Percentiles rank a stretch among this genome's conserved stretches.
These are phyloP conservation scores for Epizoanthus illoricatus DNA, from an alignment of 92 coral and sea anemone species.

Conservation along the genomic window DNA sequence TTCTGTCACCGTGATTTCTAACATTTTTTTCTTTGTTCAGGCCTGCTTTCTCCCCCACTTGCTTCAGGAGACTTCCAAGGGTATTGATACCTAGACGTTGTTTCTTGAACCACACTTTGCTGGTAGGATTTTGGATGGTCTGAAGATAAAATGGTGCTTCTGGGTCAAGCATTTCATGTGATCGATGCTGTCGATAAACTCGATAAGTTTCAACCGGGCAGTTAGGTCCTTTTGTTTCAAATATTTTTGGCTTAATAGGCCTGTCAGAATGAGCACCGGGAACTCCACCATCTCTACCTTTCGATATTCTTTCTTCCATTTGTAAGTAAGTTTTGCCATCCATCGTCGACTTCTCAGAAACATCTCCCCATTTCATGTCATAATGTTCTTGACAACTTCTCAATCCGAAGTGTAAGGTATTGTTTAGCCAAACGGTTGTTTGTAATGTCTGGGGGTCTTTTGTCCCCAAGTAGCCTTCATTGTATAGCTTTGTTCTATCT, in stretches of 20 bases:
- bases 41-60: background rate
- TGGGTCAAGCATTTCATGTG: background rate
- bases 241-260: slow-evolving; percentile 38
- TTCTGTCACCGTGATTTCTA: background rate
- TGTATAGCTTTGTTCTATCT: background rate
- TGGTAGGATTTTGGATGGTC: background rate
- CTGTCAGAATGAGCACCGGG: slow-evolving; percentile 39
- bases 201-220: slow-evolving; percentile 26
- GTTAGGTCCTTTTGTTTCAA: background rate
- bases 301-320: slow-evolving; percentile 41
- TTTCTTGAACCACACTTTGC: slow-evolving; percentile 8
- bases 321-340: slow-evolving; percentile 32
- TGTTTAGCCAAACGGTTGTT: slow-evolving; percentile 8
- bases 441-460: background rate
- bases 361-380: slow-evolving; percentile 38
- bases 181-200: slow-evolving; percentile 1
- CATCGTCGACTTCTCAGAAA: slow-evolving; percentile 42
- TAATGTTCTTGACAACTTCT: slow-evolving; percentile 41
- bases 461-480: background rate
- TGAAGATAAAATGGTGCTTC: background rate
- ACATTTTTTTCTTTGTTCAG: background rate
- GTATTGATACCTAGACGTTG: background rate
- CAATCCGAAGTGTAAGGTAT: slow-evolving; percentile 31
- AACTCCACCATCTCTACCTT: slow-evolving; percentile 40
- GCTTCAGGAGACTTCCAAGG: slow-evolving; percentile 1